Percentiles rank a stretch among this genome's conserved stretches.
Evolutionary conservation across 2,888 invertebrate genomes (phyloP).

Genomic region (Prosapia bicincta): DNA sequence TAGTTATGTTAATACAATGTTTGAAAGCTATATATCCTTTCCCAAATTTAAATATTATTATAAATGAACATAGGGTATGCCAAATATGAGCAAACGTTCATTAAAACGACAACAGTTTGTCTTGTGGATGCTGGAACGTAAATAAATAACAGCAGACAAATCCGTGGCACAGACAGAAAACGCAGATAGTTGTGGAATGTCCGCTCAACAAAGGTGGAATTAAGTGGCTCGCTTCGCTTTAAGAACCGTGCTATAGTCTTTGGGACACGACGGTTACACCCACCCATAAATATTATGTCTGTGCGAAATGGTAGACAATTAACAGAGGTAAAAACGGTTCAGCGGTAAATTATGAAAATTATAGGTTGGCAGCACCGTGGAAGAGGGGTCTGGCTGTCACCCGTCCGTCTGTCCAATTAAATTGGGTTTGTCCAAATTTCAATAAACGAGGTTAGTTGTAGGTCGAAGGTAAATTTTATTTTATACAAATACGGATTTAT

Average conservation of each 20-base stretch:
- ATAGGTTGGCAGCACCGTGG: constrained; percentile 27
- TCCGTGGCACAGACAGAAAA: too few species aligned
- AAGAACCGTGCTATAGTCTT: not conserved
- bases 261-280: not conserved
- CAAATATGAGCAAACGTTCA: too few species aligned
- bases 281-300: not conserved
- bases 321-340: not conserved
- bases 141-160: too few species aligned
- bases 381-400: not conserved
- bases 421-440: not conserved
- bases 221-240: not conserved
- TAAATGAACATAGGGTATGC: too few species aligned
- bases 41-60: too few species aligned
- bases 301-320: constrained; percentile 2
- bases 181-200: too few species aligned
- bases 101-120: too few species aligned
- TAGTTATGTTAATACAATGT: too few species aligned
- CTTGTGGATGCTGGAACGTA: too few species aligned
- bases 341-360: constrained; percentile 37
- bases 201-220: not conserved
- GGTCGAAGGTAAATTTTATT: too few species aligned
- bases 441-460: not conserved
- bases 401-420: not conserved
- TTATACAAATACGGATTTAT: too few species aligned
- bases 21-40: too few species aligned